phyloP scores from a whole-genome alignment of 2,797 vertebrate species.

The Melanotaenia parkinsoni region DNA sequence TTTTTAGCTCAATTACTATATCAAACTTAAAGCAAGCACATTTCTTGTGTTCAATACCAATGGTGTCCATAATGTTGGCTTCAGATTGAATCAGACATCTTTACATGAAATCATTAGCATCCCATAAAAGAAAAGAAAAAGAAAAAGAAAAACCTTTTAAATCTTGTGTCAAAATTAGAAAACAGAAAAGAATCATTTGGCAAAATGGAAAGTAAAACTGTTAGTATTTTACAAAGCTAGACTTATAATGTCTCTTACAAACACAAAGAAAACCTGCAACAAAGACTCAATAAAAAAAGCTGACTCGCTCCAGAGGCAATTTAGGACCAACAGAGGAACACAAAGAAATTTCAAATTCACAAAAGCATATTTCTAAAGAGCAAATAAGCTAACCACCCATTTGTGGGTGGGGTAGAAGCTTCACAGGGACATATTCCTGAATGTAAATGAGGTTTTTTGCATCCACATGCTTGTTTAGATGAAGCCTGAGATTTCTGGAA shows the following conservation, averaged over 20 bases:
- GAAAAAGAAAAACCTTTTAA: no score
- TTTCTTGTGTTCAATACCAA: background rate
- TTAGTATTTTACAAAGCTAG: background rate
- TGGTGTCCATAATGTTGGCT: background rate
- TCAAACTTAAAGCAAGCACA: conserved; percentile 11
- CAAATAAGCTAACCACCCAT: background rate
- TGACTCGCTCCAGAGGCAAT: background rate
- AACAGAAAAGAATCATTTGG: background rate
- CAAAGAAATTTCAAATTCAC: background rate
- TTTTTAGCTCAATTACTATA: background rate
- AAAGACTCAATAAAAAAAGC: background rate
- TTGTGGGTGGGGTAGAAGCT: background rate
- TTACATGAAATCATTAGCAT: background rate
- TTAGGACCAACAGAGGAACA: background rate
- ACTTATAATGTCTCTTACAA: background rate
- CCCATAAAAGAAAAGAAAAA: background rate
- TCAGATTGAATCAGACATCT: background rate
- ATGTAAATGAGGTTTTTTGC: background rate
- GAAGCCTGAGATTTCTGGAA: background rate
- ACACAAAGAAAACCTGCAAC: background rate
- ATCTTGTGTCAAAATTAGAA: background rate
- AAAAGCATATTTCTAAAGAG: background rate
- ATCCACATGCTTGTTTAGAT: background rate
- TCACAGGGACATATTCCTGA: background rate
- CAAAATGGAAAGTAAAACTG: background rate